Conservation (phyloP, 2,888 invertebrate genomes). For the Napeogenes inachia region DNA sequence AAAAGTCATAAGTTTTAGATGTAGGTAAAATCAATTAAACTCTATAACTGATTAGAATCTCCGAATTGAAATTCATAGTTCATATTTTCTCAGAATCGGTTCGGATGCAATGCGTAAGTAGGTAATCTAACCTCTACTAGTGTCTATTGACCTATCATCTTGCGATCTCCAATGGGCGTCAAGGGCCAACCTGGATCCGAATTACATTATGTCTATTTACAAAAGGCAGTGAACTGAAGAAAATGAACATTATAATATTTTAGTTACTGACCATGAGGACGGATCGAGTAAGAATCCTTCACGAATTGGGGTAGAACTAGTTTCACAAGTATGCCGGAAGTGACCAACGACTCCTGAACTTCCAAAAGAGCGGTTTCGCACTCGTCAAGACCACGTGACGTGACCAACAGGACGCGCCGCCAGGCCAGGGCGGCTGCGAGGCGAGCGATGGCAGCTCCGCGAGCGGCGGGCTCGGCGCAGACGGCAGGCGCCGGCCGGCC, state of each 20-base stretch:
- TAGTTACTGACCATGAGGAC: conserved; percentile 41
- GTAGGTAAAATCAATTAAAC: too few relatives aligned
- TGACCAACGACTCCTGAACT: conserved; percentile 35
- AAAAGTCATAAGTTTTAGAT: too few relatives aligned
- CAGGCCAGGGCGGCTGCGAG: conserved; percentile 46
- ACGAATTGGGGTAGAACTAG: conserved; percentile 26
- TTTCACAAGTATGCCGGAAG: conserved; percentile 40
- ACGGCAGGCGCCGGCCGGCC: conserved; percentile 36
- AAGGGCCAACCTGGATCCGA: too few relatives aligned
- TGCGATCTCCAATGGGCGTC: too few relatives aligned
- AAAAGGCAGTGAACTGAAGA: background rate
- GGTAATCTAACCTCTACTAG: too few relatives aligned
- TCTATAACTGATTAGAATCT: too few relatives aligned
- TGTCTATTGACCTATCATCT: too few relatives aligned
- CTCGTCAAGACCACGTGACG: conserved; percentile 35
- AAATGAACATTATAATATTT: background rate
- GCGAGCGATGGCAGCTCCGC: conserved; percentile 38
- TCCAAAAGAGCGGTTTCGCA: conserved; percentile 31
- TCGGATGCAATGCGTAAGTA: too few relatives aligned
- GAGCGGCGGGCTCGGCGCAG: conserved; percentile 36
- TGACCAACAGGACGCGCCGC: conserved; percentile 44
- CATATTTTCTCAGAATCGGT: too few relatives aligned
- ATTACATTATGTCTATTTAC: too few relatives aligned
- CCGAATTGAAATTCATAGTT: too few relatives aligned
- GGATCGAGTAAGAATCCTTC: conserved; percentile 27